phyloP scores from a whole-genome alignment of 2,888 invertebrate genomes.

The Carabus problematicus region DNA sequence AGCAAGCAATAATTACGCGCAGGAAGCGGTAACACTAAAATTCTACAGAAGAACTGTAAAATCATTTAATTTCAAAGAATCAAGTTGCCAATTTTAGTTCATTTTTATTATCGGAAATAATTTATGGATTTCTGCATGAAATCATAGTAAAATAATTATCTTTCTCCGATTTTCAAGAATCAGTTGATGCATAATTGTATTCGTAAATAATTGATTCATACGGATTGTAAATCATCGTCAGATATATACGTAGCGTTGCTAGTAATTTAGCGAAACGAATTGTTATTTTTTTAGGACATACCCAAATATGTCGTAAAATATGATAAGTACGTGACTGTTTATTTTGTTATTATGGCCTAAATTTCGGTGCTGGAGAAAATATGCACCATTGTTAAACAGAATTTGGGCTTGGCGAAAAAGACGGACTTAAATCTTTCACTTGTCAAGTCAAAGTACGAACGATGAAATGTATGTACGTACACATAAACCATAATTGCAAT shows the following conservation, averaged over 20 bases:
- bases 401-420: constrained; percentile 33
- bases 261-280: constrained; percentile 7
- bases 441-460: constrained; percentile 14
- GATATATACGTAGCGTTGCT: neutral
- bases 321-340: constrained; percentile 32
- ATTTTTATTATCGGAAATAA: constrained; percentile 18
- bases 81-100: constrained; percentile 6
- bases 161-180: too few relatives aligned
- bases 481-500: too few relatives aligned
- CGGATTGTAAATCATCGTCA: too few relatives aligned
- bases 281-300: constrained; percentile 32
- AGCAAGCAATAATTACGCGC: constrained; percentile 23
- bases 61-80: constrained; percentile 17
- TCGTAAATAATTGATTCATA: too few relatives aligned
- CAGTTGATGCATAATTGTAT: too few relatives aligned
- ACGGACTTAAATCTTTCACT: constrained; percentile 28
- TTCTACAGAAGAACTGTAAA: constrained; percentile 23
- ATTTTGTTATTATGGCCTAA: constrained; percentile 30
- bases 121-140: neutral
- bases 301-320: constrained; percentile 31
- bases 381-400: constrained; percentile 19
- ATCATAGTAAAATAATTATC: too few relatives aligned
- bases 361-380: constrained; percentile 30
- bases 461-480: neutral
- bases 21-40: constrained; percentile 29